Evolutionary conservation across 2,797 vertebrate species (phyloP), one percentile per base, ranked within the genome.

Genomic region (Dryobates pubescens): DNA sequence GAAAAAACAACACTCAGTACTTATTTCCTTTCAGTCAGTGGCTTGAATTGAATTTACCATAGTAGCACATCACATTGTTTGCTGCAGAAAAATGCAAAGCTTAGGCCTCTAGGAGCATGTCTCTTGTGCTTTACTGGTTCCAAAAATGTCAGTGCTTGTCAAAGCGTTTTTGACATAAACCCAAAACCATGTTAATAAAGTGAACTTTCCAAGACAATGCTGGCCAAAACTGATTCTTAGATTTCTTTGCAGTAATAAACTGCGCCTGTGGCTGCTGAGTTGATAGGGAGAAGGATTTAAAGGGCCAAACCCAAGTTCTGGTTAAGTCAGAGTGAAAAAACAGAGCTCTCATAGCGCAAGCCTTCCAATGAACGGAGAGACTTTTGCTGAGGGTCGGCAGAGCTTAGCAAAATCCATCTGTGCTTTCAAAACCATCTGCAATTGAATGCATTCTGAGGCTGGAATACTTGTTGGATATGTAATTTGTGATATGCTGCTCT

Each of bases 141-240:
- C 96, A 97, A 93, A 97, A 97, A 96, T 96, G 92, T 95, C 94
- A 92, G 81, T 85, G 91, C 92, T 96, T 96, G 92, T 96, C 96
- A 95, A 96, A 97, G 88, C 85, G 77, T 93, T 95, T 97, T 97
- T 97, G 95, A 98, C 97, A 96, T 94, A 96, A 98, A 97, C 95
- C 89, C 95, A 97, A 96, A 96, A 86, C 93, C 94, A 90, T 96
- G 94, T 96, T 96, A 96, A 95, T 96, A 97, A 95, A 97, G 93
- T 92, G 62, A 97, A 95, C 94, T 97, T 97, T 97, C 95, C 96
- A 95, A 97, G 90, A 93, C 92, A 93, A 88, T 94, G 95, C 82
- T 94, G 95, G 95, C 95, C 96, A 97, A 97, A 92, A 92, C 86
- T 77, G 91, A 96, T 95, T 96, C 95, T 97, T 96, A 97, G 96